Evolutionary conservation across 2,888 invertebrate genomes (phyloP).

Genomic region (Drosophila villosipedis): DNA sequence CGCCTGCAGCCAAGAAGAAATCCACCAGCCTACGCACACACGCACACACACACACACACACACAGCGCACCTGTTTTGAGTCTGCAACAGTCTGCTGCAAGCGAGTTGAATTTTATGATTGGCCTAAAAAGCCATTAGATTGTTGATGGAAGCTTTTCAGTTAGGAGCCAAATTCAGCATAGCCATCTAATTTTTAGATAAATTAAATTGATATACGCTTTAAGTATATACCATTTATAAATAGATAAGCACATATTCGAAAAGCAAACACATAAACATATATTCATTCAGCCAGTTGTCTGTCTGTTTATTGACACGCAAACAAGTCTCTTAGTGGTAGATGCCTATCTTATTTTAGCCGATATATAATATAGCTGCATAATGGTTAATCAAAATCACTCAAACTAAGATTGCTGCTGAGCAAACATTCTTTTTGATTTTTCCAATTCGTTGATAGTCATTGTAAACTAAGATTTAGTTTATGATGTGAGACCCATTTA

Average conservation of each 20-base stretch:
- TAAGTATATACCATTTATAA: neutral
- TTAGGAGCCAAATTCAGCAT: neutral
- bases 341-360: neutral
- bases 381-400: neutral
- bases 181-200: neutral
- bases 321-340: neutral
- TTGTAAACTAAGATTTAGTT: too few relatives aligned
- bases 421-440: neutral
- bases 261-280: neutral
- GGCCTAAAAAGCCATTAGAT: neutral
- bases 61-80: slow-evolving; percentile 22
- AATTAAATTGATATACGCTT: neutral
- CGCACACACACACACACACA: neutral
- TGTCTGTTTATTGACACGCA: neutral
- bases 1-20: neutral
- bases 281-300: neutral
- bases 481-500: neutral
- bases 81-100: slow-evolving; percentile 28
- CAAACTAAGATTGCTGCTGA: neutral
- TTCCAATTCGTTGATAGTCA: neutral
- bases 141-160: neutral
- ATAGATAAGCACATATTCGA: neutral
- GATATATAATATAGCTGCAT: neutral
- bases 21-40: neutral
- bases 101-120: slow-evolving; percentile 4